Evolutionary conservation across 1,140 invertebrate species (phyloP).

Genomic region (Varroa destructor): DNA sequence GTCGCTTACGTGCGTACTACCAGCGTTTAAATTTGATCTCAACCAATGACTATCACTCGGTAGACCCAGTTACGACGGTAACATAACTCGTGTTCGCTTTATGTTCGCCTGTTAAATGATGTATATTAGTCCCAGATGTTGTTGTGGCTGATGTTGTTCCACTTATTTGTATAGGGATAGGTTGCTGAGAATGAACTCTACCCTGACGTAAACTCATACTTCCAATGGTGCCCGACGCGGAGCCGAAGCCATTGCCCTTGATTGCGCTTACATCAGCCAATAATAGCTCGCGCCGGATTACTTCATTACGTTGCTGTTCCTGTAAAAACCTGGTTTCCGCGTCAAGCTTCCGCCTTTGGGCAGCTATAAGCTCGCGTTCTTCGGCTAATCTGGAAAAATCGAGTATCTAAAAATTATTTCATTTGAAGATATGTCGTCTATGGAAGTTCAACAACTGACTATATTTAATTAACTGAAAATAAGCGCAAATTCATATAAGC

Average conservation of each 20-base stretch:
- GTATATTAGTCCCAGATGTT: too few relatives aligned
- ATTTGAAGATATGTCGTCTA: not conserved
- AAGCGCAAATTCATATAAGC: not conserved
- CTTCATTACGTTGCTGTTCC: slow-evolving; percentile 22
- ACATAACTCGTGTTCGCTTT: slow-evolving; percentile 17
- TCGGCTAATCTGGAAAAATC: slow-evolving; percentile 1
- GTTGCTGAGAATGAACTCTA: slow-evolving; percentile 6
- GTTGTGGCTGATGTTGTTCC: too few relatives aligned
- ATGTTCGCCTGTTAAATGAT: not conserved
- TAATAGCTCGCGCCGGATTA: slow-evolving; percentile 7
- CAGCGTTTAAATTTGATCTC: too few relatives aligned
- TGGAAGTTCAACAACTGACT: not conserved
- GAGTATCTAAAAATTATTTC: too few relatives aligned
- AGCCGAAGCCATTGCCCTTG: not conserved
- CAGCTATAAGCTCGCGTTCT: slow-evolving; percentile 17
- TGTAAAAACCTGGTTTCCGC: slow-evolving; percentile 6
- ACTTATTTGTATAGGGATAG: not conserved
- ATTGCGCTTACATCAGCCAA: slow-evolving; percentile 4
- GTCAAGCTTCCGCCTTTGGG: slow-evolving; percentile 16
- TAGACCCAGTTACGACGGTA: slow-evolving; percentile 6
- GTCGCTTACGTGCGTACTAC: too few relatives aligned
- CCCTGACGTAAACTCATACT: not conserved
- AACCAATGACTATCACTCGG: not conserved
- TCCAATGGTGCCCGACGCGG: too few relatives aligned
- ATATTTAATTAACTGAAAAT: not conserved